Conservation (phyloP, 2,797 vertebrate species). For the Prunella strophiata region DNA sequence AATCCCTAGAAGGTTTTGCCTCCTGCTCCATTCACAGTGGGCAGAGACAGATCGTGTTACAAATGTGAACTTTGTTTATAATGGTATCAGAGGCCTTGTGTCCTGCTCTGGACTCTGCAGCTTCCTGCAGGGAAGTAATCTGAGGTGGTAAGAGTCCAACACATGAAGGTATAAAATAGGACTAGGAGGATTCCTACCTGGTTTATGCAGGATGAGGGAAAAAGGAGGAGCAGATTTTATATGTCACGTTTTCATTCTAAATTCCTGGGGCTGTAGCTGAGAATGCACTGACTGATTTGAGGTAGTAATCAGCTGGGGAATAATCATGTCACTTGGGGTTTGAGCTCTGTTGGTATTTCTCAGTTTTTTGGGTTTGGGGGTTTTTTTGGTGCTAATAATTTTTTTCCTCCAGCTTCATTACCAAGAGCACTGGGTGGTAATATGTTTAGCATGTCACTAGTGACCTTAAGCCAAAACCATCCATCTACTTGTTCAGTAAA, state of each 20-base stretch:
- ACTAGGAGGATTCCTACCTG: background rate
- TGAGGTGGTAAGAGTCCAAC: background rate
- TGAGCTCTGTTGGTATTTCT: background rate
- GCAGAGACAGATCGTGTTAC: background rate
- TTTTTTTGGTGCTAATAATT: background rate
- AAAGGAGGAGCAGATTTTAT: background rate
- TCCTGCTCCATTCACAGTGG: accelerated
- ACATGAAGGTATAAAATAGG: background rate
- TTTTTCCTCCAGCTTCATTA: background rate
- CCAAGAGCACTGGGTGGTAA: background rate
- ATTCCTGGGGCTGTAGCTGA: background rate
- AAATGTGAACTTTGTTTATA: background rate
- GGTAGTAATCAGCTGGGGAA: background rate
- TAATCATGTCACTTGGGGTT: background rate
- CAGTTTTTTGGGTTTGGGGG: background rate
- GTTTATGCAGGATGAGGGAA: background rate
- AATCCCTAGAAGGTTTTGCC: background rate
- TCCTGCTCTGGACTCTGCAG: background rate
- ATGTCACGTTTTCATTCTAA: background rate
- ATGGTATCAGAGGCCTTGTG: background rate
- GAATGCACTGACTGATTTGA: background rate
- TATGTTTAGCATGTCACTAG: background rate
- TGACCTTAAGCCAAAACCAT: background rate
- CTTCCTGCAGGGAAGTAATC: background rate
- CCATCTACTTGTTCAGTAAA: background rate